Conservation (phyloP, 2,797 vertebrate species). For the Telmatherina bonti region DNA sequence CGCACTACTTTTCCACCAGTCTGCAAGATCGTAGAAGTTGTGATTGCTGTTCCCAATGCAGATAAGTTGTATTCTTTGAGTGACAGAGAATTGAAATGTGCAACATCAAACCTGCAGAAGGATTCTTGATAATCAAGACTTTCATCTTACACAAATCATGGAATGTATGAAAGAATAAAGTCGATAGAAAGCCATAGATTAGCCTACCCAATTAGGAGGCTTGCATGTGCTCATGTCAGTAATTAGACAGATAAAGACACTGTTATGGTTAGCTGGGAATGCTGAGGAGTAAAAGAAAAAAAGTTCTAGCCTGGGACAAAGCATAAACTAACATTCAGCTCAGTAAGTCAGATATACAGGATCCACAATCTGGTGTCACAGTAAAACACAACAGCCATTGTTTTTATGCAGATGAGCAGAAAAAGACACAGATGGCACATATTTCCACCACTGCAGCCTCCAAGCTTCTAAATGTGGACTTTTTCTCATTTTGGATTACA, state of each 20-base stretch:
- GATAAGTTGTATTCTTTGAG: slow-evolving; percentile 36
- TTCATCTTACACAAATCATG: slow-evolving; percentile 23
- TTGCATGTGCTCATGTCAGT: slow-evolving; percentile 35
- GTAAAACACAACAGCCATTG: neutral
- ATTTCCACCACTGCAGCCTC: neutral
- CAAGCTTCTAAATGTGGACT: neutral
- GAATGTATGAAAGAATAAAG: slow-evolving; percentile 21
- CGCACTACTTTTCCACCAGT: slow-evolving; percentile 53
- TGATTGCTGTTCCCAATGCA: slow-evolving; percentile 19
- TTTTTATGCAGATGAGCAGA: neutral
- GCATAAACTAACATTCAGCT: neutral
- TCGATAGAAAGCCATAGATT: too few relatives aligned
- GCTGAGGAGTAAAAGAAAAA: slow-evolving; percentile 21
- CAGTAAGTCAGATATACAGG: neutral
- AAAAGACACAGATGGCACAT: neutral
- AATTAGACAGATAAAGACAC: slow-evolving; percentile 62
- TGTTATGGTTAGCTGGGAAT: slow-evolving; percentile 32
- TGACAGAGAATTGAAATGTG: slow-evolving; percentile 13
- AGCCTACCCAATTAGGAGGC: slow-evolving; percentile 62
- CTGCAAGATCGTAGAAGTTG: slow-evolving; percentile 30
- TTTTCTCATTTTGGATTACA: neutral
- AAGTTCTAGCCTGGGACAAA: slow-evolving; percentile 9
- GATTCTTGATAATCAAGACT: slow-evolving; percentile 6
- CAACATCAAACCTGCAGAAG: slow-evolving; percentile 15
- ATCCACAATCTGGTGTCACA: neutral